Evolutionary conservation across 2,797 vertebrate genomes (phyloP), one percentile per base, ranked within the genome.

Genomic region (Malurus splendens): DNA sequence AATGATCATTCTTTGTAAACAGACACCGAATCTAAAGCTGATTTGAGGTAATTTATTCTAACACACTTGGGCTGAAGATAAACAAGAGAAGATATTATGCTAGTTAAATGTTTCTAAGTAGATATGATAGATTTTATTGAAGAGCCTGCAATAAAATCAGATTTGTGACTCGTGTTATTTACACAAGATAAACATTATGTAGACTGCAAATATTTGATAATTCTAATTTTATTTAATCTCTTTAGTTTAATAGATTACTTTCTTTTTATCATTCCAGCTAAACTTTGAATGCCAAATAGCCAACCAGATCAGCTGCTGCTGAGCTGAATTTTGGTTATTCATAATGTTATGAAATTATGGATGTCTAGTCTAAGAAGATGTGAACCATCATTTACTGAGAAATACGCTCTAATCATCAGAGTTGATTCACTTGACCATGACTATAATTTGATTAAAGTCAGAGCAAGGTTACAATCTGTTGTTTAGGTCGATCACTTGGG

Each of bases 191-290:
- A 82, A 75, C 5, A 20, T 56, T 47, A 56, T 30, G n/a, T 52
- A 75, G 62, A 52, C 48, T 75, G 66, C 62, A 91, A 83, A 78
- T 68, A 66, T 85, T 93, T 87, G 75, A 78, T 86, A 27, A 65
- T 66, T 39, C 12, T 68, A 25, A 55, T 86, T 80, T 87, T 70
- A 65, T 89, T 90, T 87, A 65, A 30, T 72, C 10, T 78, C 7
- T 67, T 19, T 54, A 65, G 30, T 83, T 86, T 65, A 81, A 83
- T 39, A 38, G 14, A 51, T 72, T 51, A 17, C 22, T 82, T 64
- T 24, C 28, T 82, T 22, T 85, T 71, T 55, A 48, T 62, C 38
- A 42, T 62, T 65, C 25, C 25, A 62, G 51, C 7, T 86, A 61
- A 67, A 61, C 23, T 72, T 82, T 51, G 70, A 90, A 80, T 25